Evolutionary conservation across 2,888 invertebrate species (phyloP), one percentile per base, ranked within the genome.

Genomic region (Norana najaformis): DNA sequence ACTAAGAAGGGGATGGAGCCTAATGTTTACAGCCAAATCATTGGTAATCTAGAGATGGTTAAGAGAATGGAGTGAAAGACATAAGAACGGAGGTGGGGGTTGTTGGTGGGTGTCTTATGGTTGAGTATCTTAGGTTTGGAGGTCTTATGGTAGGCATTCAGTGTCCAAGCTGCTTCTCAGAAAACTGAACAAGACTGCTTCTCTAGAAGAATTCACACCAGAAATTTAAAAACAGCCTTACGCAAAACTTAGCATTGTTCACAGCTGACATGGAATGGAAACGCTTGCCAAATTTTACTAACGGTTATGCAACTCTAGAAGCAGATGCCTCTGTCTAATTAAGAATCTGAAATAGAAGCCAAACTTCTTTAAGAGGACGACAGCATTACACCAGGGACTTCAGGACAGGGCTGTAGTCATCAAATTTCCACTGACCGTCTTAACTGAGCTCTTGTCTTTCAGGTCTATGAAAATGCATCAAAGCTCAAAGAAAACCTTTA

Each of bases 391-490:
- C 69, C 8, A n/a, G 8, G 69, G n/a, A 69, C 30, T 69, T 69
- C n/a, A 69, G n/a, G n/a, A 69, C 69, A 69, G 69, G 69, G n/a
- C n/a, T 69, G n/a, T n/a, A 69, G 69, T 69, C 69, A 69, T 69
- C 69, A n/a, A 69, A 69, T n/a, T 69, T n/a, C 69, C 69, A 69
- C 30, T n/a, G 69, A n/a, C 69, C n/a, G 30, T 69, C n/a, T 69
- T 69, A 69, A 69, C 69, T 11, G 69, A 69, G 30, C n/a, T 69
- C 30, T 69, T 8, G n/a, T n/a, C 69, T 69, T 69, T n/a, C 69
- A 69, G 69, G n/a, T 69, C n/a, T n/a, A n/a, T 11, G n/a, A 69
- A n/a, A 69, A 47, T 47, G 18, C 23, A 11, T 3, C 20, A 47
- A 47, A 14, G 18, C 47, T 20, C 13, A 47, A 53, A 23, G 69